phyloP scores from a whole-genome alignment of 2,888 invertebrate species.

The Hypselothyrea guttata region DNA sequence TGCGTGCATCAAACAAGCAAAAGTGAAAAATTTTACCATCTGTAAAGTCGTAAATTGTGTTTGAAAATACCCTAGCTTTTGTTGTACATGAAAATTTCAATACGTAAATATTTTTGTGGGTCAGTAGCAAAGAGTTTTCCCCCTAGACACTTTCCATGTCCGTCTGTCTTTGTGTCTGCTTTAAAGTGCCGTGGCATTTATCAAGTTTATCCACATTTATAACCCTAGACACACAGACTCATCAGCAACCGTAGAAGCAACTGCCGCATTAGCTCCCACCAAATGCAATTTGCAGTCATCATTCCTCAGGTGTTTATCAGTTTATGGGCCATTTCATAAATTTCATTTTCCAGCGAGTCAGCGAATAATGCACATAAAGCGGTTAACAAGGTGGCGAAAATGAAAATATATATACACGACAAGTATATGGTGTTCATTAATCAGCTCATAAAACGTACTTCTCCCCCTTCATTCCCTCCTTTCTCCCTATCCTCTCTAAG shows the following conservation, averaged over 20 bases:
- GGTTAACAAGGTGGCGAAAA: conserved; percentile 56
- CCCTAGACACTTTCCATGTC: conserved; percentile 6
- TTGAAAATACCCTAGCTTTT: background rate
- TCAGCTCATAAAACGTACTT: conserved; percentile 29
- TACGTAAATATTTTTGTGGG: background rate
- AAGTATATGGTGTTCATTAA: conserved; percentile 57
- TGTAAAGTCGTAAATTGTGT: too few species aligned
- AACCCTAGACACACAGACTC: conserved; percentile 30
- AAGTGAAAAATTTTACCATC: too few species aligned
- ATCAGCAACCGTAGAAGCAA: background rate
- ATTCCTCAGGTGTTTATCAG: conserved; percentile 26
- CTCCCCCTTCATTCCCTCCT: background rate
- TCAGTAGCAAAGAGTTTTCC: too few species aligned
- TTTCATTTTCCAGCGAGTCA: conserved; percentile 50
- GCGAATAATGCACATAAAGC: conserved; percentile 38
- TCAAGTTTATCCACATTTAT: conserved; percentile 55
- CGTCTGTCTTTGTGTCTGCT: conserved; percentile 4
- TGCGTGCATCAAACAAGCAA: too few species aligned
- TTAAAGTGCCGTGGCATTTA: conserved; percentile 27
- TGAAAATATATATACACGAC: conserved; percentile 5
- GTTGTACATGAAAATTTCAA: too few species aligned
- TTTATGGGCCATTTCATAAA: conserved; percentile 63
- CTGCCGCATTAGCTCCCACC: conserved; percentile 22
- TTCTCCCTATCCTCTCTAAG: background rate
- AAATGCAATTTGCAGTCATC: conserved; percentile 21